Evolutionary conservation across 2,888 invertebrate species (phyloP).

Genomic region (Drosophila atroscutellata): DNA sequence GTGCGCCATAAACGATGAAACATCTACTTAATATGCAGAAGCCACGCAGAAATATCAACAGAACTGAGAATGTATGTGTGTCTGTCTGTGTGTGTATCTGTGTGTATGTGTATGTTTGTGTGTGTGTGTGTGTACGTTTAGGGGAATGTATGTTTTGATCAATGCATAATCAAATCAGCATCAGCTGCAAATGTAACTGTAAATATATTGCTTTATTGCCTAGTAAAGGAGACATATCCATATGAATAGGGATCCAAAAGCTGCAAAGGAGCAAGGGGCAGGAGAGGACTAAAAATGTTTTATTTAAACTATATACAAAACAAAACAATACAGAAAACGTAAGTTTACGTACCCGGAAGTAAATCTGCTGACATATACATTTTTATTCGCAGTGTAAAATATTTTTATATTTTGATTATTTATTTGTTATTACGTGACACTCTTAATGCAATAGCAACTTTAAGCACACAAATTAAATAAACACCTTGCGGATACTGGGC

Average conservation of each 20-base stretch:
- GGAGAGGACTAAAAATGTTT: neutral
- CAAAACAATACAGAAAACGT: neutral
- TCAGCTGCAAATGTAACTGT: constrained; percentile 52
- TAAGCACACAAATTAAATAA: neutral
- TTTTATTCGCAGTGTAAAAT: neutral
- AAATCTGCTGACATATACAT: neutral
- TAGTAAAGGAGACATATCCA: neutral
- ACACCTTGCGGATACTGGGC: neutral
- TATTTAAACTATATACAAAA: neutral
- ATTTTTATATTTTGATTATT: neutral
- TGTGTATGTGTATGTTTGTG: constrained; percentile 9
- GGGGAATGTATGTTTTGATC: constrained; percentile 31
- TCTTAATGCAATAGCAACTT: neutral
- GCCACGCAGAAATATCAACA: constrained; percentile 53
- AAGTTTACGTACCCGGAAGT: too few species aligned
- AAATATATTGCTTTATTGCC: constrained; percentile 24
- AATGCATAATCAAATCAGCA: constrained; percentile 62
- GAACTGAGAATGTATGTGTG: constrained; percentile 8
- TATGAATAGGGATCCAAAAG: neutral
- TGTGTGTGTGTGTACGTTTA: neutral
- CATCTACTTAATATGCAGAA: constrained; percentile 68
- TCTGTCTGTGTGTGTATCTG: constrained; percentile 1
- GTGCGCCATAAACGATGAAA: constrained; percentile 66
- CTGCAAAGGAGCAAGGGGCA: neutral
- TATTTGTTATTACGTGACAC: neutral